These are phyloP conservation scores for Helicolenus hilgendorfi DNA, from an alignment of 2,797 vertebrate genomes.

Conservation along the genomic window DNA sequence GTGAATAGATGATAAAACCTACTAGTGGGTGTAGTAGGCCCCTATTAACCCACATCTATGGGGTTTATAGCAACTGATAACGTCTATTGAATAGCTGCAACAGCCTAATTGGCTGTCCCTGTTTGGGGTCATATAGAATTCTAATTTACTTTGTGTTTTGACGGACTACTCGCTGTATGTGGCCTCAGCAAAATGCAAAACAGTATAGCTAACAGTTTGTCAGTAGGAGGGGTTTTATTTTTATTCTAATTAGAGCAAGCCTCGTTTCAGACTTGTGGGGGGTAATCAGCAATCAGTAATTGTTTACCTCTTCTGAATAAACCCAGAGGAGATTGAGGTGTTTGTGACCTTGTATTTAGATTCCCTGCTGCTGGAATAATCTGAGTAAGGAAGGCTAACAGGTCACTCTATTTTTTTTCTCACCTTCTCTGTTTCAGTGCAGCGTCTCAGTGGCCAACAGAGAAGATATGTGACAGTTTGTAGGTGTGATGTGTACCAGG, in stretches of 20 bases:
- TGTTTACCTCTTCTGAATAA: slow-evolving; percentile 8
- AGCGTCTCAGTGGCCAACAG: neutral
- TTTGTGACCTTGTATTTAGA: neutral
- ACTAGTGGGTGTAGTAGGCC: too few relatives aligned
- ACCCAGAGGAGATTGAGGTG: neutral
- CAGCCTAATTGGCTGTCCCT: too few relatives aligned
- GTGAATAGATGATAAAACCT: too few relatives aligned
- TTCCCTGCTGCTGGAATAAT: neutral
- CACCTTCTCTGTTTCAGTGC: neutral
- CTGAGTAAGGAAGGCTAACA: neutral
- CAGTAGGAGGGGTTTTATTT: neutral
- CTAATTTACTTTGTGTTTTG: neutral
- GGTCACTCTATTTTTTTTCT: neutral
- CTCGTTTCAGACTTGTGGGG: neutral
- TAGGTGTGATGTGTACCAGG: neutral
- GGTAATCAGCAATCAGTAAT: slow-evolving; percentile 23
- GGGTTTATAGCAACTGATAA: too few relatives aligned
- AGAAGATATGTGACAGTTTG: neutral
- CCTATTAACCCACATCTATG: too few relatives aligned
- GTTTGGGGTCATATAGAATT: too few relatives aligned
- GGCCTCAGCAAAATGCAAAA: neutral
- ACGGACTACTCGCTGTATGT: neutral
- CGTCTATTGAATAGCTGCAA: too few relatives aligned
- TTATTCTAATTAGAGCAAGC: neutral
- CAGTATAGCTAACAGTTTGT: neutral